Evolutionary conservation across 1,140 invertebrate genomes (phyloP).

Genomic region (Cataglyphis hispanica): DNA sequence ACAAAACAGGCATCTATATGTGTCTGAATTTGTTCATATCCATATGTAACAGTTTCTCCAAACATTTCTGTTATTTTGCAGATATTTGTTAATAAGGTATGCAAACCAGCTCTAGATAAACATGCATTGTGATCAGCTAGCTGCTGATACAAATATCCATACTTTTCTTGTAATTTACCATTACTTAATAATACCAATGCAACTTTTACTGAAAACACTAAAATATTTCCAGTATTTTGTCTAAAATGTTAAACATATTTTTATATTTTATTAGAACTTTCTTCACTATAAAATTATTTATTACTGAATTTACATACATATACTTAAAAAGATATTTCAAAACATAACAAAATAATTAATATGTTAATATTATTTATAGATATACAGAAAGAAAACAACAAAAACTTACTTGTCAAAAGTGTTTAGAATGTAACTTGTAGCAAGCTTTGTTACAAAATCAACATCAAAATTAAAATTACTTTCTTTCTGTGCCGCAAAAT

Average conservation of each 20-base stretch:
- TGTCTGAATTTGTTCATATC: slow-evolving; percentile 85
- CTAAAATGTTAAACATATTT: slow-evolving; percentile 77
- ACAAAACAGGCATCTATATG: slow-evolving; percentile 87
- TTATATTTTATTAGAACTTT: not conserved
- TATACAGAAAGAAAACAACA: slow-evolving; percentile 9
- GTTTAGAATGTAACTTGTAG: slow-evolving; percentile 86
- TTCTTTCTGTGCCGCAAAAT: slow-evolving; percentile 86
- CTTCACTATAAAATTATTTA: not conserved
- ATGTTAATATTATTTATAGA: slow-evolving; percentile 27
- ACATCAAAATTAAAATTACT: slow-evolving; percentile 83
- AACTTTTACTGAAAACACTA: slow-evolving; percentile 87
- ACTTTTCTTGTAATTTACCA: slow-evolving; percentile 88
- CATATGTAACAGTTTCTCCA: slow-evolving; percentile 87
- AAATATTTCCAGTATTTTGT: slow-evolving; percentile 84
- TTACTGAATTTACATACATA: not conserved
- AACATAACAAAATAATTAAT: slow-evolving; percentile 7
- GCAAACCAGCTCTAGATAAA: slow-evolving; percentile 85
- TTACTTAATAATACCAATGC: slow-evolving; percentile 86
- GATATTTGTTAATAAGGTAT: slow-evolving; percentile 85
- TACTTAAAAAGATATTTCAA: slow-evolving; percentile 7
- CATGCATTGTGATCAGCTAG: slow-evolving; percentile 88
- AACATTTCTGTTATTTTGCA: slow-evolving; percentile 87
- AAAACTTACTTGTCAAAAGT: slow-evolving; percentile 86
- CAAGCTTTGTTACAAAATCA: slow-evolving; percentile 85
- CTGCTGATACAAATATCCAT: slow-evolving; percentile 88